Percentiles rank a stretch among this genome's conserved stretches.
Evolutionary conservation across 2,113 vertebrate genomes (phyloP).

Genomic region (Gopherus evgoodei): DNA sequence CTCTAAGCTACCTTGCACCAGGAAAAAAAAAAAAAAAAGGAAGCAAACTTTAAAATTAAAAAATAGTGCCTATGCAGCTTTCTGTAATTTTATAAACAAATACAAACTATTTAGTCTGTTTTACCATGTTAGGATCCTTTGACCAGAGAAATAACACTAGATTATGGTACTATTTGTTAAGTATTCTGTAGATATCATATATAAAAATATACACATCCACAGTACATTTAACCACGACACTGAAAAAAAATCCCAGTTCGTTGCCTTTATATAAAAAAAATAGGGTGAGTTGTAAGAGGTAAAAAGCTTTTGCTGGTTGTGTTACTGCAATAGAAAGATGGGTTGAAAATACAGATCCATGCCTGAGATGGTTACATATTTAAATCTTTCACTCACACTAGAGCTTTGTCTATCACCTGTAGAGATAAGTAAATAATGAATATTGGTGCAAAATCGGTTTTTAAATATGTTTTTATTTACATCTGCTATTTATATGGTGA

Average conservation of each 20-base stretch:
- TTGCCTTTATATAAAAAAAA: slow-evolving; percentile 33
- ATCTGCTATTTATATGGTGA: background rate
- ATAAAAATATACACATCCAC: background rate
- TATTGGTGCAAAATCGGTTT: background rate
- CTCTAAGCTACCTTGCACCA: accelerated
- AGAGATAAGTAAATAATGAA: background rate
- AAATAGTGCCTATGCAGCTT: background rate
- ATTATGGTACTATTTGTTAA: background rate
- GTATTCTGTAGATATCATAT: background rate
- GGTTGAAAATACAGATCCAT: slow-evolving; percentile 50
- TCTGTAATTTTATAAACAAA: slow-evolving; percentile 47
- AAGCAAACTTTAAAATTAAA: background rate
- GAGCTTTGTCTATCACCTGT: background rate
- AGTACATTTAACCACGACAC: background rate
- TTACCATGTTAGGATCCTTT: background rate
- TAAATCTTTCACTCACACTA: background rate
- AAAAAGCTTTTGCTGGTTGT: slow-evolving; percentile 41
- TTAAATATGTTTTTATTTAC: background rate
- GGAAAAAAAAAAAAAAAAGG: background rate
- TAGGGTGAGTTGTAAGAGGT: slow-evolving; percentile 33
- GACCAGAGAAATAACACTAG: background rate
- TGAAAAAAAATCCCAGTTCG: background rate
- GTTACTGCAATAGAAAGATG: background rate
- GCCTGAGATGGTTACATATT: background rate
- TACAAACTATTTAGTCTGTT: slow-evolving; percentile 5